These are phyloP conservation scores for Poecilia latipinna DNA, from an alignment of 2,113 vertebrate species.

Conservation along the genomic window DNA sequence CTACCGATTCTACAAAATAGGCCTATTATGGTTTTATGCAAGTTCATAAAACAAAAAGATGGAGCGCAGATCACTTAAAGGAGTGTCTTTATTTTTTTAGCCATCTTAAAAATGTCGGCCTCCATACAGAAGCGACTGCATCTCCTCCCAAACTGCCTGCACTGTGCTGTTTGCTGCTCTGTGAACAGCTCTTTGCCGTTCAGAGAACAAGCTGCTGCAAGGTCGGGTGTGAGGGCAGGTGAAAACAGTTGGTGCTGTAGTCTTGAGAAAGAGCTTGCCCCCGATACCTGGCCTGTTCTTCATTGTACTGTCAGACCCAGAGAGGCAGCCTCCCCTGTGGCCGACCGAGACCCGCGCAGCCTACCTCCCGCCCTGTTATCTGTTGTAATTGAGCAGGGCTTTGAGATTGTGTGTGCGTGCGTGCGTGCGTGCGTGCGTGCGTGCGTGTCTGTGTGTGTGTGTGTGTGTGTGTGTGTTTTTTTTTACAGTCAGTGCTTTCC, in stretches of 20 bases:
- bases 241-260: conserved; percentile 77
- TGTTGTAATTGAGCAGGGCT: conserved; percentile 89
- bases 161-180: conserved; percentile 22
- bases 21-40: no score
- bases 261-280: conserved; percentile 71
- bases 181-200: conserved; percentile 40
- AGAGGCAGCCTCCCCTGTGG: conserved; percentile 82
- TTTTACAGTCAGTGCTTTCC: conserved; percentile 83
- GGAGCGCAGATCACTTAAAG: not conserved
- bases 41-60: no score
- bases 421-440: conserved; percentile 47
- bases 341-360: conserved; percentile 77
- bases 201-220: conserved; percentile 33
- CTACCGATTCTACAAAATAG: no score
- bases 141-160: conserved; percentile 10
- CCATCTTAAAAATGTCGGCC: conserved; percentile 12
- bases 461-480: no score
- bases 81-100: conserved; percentile 16
- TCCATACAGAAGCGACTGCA: not conserved
- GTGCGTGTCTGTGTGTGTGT: no score
- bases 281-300: conserved; percentile 72
- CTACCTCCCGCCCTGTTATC: conserved; percentile 76
- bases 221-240: conserved; percentile 64
- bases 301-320: conserved; percentile 73
- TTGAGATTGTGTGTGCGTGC: conserved; percentile 79